Conservation (phyloP, 1,140 invertebrate genomes). For the Nixonia krombeini region DNA sequence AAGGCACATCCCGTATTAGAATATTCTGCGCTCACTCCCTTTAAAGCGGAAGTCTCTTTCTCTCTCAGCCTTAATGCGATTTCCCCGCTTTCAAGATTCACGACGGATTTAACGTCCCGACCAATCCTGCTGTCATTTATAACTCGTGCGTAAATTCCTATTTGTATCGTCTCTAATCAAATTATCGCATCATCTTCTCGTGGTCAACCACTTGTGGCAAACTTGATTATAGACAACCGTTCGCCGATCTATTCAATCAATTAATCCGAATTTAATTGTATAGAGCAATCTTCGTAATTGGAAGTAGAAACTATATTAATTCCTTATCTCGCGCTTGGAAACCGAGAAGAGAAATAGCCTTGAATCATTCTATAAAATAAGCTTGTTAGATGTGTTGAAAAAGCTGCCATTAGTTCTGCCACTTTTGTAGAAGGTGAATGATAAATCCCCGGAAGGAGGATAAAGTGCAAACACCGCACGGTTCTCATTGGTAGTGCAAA, state of each 20-base stretch:
- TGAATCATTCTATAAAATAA: no score
- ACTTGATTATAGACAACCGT: conserved; percentile 42
- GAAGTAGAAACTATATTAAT: no score
- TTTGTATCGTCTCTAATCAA: conserved; percentile 39
- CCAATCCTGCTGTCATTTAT: conserved; percentile 42
- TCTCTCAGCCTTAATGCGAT: conserved; percentile 48
- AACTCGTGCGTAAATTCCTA: conserved; percentile 45
- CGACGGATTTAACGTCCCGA: conserved; percentile 46
- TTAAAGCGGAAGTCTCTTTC: conserved; percentile 29
- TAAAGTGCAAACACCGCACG: conserved; percentile 54
- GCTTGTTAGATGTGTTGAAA: no score
- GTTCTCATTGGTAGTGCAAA: conserved; percentile 60
- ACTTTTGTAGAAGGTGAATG: not conserved
- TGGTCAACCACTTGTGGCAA: conserved; percentile 39
- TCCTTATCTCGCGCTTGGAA: no score
- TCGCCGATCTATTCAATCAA: conserved; percentile 36
- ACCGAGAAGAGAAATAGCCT: no score
- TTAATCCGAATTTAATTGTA: conserved; percentile 48
- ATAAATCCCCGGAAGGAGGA: conserved; percentile 26
- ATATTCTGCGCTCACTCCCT: conserved; percentile 30
- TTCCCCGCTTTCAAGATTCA: conserved; percentile 47
- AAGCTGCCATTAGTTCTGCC: no score
- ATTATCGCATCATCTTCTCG: conserved; percentile 42
- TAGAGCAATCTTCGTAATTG: conserved; percentile 10
- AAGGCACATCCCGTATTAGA: conserved; percentile 36